Percentiles rank a stretch among this genome's conserved stretches.
phyloP scores from a whole-genome alignment of 2,113 vertebrate species.

The Cacatua alba region DNA sequence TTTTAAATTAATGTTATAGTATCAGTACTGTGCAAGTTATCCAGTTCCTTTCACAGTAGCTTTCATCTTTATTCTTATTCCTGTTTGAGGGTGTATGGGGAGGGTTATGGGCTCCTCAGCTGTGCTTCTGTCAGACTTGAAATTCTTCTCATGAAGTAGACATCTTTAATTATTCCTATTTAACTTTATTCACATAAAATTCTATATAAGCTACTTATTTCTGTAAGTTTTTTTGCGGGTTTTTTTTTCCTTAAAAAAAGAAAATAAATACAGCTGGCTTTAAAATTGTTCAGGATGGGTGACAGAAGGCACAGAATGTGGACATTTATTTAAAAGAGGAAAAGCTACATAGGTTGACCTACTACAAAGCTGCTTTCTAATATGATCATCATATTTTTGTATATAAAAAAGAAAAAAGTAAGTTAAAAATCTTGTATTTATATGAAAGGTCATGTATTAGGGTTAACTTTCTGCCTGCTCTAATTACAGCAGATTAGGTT shows the following conservation, averaged over 20 bases:
- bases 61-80: background rate
- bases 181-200: background rate
- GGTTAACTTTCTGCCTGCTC: background rate
- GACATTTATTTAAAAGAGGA: background rate
- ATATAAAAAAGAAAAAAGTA: background rate
- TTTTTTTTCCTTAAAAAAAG: background rate
- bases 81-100: background rate
- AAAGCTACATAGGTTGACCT: background rate
- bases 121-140: background rate
- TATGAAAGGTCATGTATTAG: background rate
- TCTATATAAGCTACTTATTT: background rate
- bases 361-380: background rate
- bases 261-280: background rate
- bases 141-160: background rate
- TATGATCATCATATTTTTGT: background rate
- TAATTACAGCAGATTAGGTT: background rate
- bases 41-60: background rate
- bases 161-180: background rate
- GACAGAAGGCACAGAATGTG: background rate
- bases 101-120: background rate
- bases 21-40: background rate
- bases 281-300: background rate
- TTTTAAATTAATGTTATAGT: background rate
- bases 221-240: background rate
- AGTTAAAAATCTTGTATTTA: background rate